phyloP scores from a whole-genome alignment of 23 tunicate species.

The Pegea sp. region DNA sequence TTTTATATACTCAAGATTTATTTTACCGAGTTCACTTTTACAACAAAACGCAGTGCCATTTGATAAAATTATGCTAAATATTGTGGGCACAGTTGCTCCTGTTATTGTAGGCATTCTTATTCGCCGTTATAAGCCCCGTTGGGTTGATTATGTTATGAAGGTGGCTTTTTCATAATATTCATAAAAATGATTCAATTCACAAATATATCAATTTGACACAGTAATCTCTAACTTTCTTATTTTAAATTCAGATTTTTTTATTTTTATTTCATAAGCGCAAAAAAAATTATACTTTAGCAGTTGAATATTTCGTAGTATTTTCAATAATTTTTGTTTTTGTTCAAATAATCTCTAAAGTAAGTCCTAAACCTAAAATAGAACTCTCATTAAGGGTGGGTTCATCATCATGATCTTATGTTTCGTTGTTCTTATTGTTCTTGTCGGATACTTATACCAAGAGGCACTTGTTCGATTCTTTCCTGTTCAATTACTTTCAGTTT shows the following conservation, averaged over 20 bases:
- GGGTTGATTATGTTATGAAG: slow-evolving; percentile 50
- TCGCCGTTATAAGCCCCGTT: slow-evolving; percentile 38
- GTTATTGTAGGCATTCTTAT: slow-evolving; percentile 56
- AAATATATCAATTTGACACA: not conserved
- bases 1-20: slow-evolving; percentile 49
- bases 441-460: slow-evolving; percentile 55
- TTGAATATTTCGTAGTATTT: too few relatives aligned
- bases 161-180: slow-evolving; percentile 5
- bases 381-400: slow-evolving; percentile 24
- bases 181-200: not conserved
- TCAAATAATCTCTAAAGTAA: too few relatives aligned
- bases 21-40: slow-evolving; percentile 29
- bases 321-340: not conserved
- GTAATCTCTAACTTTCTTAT: too few relatives aligned
- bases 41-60: slow-evolving; percentile 45
- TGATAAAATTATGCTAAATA: slow-evolving; percentile 63
- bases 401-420: slow-evolving; percentile 25
- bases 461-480: slow-evolving; percentile 50
- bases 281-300: too few relatives aligned
- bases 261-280: too few relatives aligned
- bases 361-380: not conserved
- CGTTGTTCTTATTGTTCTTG: slow-evolving; percentile 23
- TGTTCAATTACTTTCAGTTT: slow-evolving; percentile 26
- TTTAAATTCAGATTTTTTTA: too few relatives aligned
- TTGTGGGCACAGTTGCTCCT: slow-evolving; percentile 46